These are phyloP conservation scores for Listronotus oregonensis DNA, from an alignment of 1,140 invertebrate species.

Conservation along the genomic window DNA sequence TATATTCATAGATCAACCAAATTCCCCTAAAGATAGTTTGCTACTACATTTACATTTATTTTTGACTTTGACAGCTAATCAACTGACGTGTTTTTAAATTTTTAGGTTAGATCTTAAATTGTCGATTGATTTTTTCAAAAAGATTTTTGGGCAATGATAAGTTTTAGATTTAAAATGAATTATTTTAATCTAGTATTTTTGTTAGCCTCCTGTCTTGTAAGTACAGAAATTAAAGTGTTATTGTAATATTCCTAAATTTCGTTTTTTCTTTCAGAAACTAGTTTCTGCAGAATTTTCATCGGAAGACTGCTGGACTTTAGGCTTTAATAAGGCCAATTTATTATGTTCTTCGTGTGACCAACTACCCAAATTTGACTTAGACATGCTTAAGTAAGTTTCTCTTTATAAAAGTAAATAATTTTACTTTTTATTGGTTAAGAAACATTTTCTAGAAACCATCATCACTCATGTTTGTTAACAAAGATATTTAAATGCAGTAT, in stretches of 20 bases:
- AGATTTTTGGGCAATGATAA: too few species aligned
- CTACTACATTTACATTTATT: too few species aligned
- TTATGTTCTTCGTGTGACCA: slow-evolving; percentile 88
- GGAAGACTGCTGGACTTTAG: slow-evolving; percentile 83
- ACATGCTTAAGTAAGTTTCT: slow-evolving; percentile 63
- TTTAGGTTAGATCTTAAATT: too few species aligned
- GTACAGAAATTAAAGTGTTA: not conserved
- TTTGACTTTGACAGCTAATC: too few species aligned
- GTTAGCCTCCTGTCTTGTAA: not conserved
- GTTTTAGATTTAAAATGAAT: too few species aligned
- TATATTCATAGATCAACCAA: not conserved
- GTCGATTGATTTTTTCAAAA: too few species aligned
- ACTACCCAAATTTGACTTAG: slow-evolving; percentile 76
- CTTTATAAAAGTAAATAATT: slow-evolving; percentile 5
- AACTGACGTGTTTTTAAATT: too few species aligned
- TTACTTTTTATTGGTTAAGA: not conserved
- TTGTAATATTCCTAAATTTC: not conserved
- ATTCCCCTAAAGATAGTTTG: too few species aligned
- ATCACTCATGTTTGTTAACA: too few species aligned
- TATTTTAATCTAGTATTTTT: too few species aligned
- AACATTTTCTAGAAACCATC: too few species aligned
- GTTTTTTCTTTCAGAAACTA: slow-evolving; percentile 23
- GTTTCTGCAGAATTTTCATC: slow-evolving; percentile 66
- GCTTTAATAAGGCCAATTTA: slow-evolving; percentile 85
- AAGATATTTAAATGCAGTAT: too few species aligned